Conservation (phyloP, 2,113 vertebrate species). For the Penelope pileata region DNA sequence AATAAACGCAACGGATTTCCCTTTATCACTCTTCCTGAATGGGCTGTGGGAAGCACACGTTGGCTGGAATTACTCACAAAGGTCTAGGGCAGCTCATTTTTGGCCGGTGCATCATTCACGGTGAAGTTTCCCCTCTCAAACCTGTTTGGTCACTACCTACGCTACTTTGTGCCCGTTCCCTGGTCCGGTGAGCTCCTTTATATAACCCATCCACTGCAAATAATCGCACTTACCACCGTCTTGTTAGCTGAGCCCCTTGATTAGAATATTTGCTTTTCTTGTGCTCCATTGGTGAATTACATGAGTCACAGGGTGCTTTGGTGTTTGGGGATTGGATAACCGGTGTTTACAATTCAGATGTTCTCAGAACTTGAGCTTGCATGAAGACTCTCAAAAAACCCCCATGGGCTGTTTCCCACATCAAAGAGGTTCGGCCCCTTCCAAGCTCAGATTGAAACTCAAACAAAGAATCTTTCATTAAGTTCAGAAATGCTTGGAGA, state of each 20-base stretch:
- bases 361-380: constrained; percentile 63
- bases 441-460: constrained; percentile 46
- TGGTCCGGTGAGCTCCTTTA: constrained; percentile 69
- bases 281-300: constrained; percentile 53
- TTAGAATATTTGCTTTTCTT: constrained; percentile 59
- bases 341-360: constrained; percentile 57
- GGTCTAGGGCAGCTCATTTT: not conserved
- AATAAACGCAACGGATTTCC: not conserved
- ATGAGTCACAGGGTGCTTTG: constrained; percentile 34
- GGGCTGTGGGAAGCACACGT: not conserved
- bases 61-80: not conserved
- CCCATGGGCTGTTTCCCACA: constrained; percentile 61
- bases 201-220: constrained; percentile 66
- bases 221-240: constrained; percentile 41
- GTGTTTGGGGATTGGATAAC: constrained; percentile 5
- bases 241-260: constrained; percentile 29
- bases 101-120: constrained; percentile 33
- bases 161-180: constrained; percentile 47
- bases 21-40: not conserved
- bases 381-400: constrained; percentile 38
- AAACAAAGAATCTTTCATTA: constrained; percentile 61
- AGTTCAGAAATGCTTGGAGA: constrained; percentile 34
- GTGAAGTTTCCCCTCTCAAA: constrained; percentile 20
- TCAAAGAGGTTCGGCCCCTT: constrained; percentile 51
- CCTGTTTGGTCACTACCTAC: constrained; percentile 60